Evolutionary conservation across 1,140 invertebrate genomes (phyloP).

Genomic region (Andricus grossulariae): DNA sequence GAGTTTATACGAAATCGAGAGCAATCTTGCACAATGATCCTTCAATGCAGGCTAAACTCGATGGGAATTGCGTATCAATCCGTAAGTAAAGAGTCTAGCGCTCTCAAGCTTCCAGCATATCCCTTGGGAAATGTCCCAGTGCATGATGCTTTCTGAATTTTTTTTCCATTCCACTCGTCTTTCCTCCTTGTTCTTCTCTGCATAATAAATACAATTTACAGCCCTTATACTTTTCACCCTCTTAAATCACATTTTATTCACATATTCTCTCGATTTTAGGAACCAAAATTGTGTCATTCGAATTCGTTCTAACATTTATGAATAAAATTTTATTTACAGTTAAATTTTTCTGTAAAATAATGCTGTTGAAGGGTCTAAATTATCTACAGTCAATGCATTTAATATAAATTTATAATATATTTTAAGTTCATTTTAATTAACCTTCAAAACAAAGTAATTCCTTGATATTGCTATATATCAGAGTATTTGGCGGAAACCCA

Average conservation of each 20-base stretch:
- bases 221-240: background rate
- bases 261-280: background rate
- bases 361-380: no score
- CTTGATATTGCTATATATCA: no score
- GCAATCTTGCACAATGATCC: conserved; percentile 61
- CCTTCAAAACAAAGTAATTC: no score
- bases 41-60: conserved; percentile 64
- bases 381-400: no score
- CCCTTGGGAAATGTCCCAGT: conserved; percentile 64
- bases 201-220: conserved; percentile 12
- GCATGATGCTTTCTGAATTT: conserved; percentile 1
- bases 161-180: background rate
- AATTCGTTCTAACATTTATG: background rate
- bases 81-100: conserved; percentile 66
- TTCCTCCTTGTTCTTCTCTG: conserved; percentile 2
- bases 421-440: no score
- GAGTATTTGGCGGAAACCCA: no score
- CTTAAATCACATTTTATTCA: background rate
- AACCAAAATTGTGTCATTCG: background rate
- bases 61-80: conserved; percentile 72
- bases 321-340: no score
- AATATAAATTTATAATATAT: no score
- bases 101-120: conserved; percentile 58
- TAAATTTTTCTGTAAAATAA: no score
- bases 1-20: conserved; percentile 64